These are phyloP conservation scores for Platycheirus rosarum DNA, from an alignment of 2,888 invertebrate species.

Conservation along the genomic window DNA sequence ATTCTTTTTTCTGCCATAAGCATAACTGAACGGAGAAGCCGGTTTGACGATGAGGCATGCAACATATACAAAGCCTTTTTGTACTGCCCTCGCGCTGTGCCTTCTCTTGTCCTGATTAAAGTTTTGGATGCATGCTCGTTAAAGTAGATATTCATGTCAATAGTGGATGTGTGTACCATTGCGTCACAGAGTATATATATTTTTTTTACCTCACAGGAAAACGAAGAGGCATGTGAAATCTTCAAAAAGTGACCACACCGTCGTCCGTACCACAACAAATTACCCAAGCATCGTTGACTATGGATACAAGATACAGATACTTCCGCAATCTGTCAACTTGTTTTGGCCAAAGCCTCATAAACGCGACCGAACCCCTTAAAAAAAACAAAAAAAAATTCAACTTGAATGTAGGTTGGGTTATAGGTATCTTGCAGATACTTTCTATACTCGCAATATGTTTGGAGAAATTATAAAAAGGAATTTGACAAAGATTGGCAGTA, in stretches of 20 bases:
- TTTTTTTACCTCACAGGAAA: slow-evolving; percentile 27
- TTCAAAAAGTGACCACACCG: slow-evolving; percentile 1
- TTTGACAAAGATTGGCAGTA: slow-evolving; percentile 20
- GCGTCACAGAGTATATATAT: slow-evolving; percentile 33
- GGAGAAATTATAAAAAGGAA: slow-evolving; percentile 40
- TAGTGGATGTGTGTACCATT: slow-evolving; percentile 37
- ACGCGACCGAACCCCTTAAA: neutral
- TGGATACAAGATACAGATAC: slow-evolving; percentile 37
- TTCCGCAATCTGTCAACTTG: slow-evolving; percentile 56
- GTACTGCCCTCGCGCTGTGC: neutral
- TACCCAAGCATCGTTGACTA: neutral
- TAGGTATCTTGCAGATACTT: slow-evolving; percentile 36
- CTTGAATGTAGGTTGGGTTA: slow-evolving; percentile 19
- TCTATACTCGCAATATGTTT: slow-evolving; percentile 14
- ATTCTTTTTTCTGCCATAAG: slow-evolving; percentile 1
- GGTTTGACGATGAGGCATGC: slow-evolving; percentile 49
- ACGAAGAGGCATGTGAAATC: slow-evolving; percentile 17
- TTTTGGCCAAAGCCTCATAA: neutral
- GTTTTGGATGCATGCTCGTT: slow-evolving; percentile 46
- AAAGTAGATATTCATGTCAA: slow-evolving; percentile 46
- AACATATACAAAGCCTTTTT: slow-evolving; percentile 30
- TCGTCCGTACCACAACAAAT: slow-evolving; percentile 45
- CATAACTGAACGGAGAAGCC: slow-evolving; percentile 42
- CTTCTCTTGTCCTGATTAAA: slow-evolving; percentile 37
- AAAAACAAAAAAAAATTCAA: neutral